Evolutionary conservation across 2,888 invertebrate genomes (phyloP).

Genomic region (Plebejus melissa): DNA sequence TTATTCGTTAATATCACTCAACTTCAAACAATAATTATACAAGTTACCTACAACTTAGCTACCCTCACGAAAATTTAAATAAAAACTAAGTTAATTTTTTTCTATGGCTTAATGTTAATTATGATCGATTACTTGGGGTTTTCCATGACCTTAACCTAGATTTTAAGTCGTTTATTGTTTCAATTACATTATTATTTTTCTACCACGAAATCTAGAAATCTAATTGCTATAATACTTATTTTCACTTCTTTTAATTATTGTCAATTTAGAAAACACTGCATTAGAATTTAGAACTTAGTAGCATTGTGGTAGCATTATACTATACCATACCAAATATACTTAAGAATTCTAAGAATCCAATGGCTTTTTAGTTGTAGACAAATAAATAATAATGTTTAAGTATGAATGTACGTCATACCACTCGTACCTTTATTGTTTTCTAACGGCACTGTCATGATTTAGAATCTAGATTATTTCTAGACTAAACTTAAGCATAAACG

Average conservation of each 20-base stretch:
- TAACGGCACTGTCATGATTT: neutral
- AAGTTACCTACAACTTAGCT: neutral
- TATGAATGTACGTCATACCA: no score
- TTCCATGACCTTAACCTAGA: conserved; percentile 26
- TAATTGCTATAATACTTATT: neutral
- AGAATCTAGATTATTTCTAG: neutral
- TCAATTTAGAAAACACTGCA: neutral
- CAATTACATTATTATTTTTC: neutral
- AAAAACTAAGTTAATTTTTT: neutral
- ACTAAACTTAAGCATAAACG: neutral
- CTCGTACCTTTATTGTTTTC: neutral
- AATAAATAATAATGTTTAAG: no score
- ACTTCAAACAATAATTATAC: neutral
- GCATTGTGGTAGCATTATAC: no score
- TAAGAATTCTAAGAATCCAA: no score
- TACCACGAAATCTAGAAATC: conserved; percentile 10
- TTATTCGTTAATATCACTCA: neutral
- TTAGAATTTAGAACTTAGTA: neutral
- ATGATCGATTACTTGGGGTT: conserved; percentile 10
- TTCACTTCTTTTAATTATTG: neutral
- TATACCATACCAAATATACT: no score
- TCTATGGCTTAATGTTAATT: conserved; percentile 4
- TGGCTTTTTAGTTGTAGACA: no score
- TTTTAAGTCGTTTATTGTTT: conserved; percentile 4
- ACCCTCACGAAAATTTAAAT: neutral